phyloP scores from a whole-genome alignment of 2,113 vertebrate species.

The Butorides virescens region DNA sequence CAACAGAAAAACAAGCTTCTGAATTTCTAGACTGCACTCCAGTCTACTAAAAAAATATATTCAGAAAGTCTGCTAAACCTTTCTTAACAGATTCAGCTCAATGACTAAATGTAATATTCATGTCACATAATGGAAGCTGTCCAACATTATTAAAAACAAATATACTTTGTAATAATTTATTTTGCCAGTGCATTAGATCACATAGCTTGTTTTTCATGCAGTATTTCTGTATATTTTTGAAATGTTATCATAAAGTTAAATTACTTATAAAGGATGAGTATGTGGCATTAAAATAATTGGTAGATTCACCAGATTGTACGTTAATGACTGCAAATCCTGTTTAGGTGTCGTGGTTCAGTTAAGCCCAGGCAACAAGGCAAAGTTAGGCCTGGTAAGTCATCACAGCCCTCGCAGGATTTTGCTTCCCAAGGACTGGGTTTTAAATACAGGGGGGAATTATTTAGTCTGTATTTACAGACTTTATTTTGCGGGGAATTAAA shows the following conservation, averaged over 20 bases:
- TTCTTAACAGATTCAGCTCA: conserved; percentile 9
- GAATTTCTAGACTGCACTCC: not conserved
- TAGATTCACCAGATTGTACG: not conserved
- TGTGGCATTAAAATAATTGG: not conserved
- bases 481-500: not conserved
- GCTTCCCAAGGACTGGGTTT: not conserved
- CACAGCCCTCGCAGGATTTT: not conserved
- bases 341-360: not conserved
- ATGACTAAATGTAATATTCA: not conserved
- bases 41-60: not conserved
- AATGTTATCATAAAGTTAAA: not conserved
- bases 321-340: not conserved
- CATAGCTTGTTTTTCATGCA: not conserved
- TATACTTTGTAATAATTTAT: not conserved
- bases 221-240: not conserved
- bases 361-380: not conserved
- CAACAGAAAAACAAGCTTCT: not conserved
- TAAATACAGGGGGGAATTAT: not conserved
- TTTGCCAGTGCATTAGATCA: not conserved
- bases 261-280: not conserved
- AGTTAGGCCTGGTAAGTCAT: not conserved
- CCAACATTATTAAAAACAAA: conserved; percentile 31
- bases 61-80: not conserved
- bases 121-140: not conserved
- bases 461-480: not conserved